phyloP scores from a whole-genome alignment of 2,113 vertebrate genomes.

The Dasyprocta punctata region DNA sequence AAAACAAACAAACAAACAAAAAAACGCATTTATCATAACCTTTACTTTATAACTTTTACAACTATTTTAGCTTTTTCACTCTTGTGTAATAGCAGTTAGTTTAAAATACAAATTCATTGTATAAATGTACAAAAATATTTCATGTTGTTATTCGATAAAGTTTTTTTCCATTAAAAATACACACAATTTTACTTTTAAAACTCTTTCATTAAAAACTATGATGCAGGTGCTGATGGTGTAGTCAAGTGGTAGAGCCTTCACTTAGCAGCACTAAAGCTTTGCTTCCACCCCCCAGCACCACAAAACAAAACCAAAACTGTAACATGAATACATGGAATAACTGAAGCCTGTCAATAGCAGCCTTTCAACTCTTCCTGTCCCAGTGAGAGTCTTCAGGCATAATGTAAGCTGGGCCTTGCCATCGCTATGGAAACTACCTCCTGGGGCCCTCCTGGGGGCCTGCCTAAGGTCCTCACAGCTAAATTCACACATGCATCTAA shows the following conservation, averaged over 20 bases:
- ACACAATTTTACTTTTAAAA: background rate
- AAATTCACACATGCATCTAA: background rate
- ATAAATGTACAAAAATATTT: background rate
- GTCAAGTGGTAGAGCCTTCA: too few relatives aligned
- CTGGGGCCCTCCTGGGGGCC: background rate
- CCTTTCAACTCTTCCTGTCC: background rate
- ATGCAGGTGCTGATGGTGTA: background rate
- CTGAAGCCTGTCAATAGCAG: background rate
- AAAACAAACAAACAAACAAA: too few relatives aligned
- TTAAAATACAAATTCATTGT: background rate
- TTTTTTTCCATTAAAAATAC: background rate
- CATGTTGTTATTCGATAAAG: background rate
- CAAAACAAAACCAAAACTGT: background rate
- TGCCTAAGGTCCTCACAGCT: background rate
- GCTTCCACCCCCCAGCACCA: too few relatives aligned
- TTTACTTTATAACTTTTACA: background rate
- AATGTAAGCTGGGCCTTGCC: too few relatives aligned
- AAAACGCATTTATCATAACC: background rate
- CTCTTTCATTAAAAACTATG: background rate
- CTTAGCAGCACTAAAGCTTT: background rate
- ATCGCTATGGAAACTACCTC: background rate
- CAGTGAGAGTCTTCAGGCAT: background rate
- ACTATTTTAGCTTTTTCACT: background rate
- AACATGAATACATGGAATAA: background rate
- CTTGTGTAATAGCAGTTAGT: background rate